Evolutionary conservation across 2,113 vertebrate genomes (phyloP).

Genomic region (western clawed frog (Xenopus tropicalis)): UCB_Xtro_10.0 CM004450.2:85711001-85711500

Average conservation of each 20-base stretch:
- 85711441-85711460: background rate
- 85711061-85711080: conserved; percentile 48
- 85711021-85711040: conserved; percentile 46
- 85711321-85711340: background rate
- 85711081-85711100: conserved; percentile 16
- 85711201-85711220: conserved; percentile 1
- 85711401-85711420: background rate
- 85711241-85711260: background rate
- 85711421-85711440: background rate
- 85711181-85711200: conserved; percentile 47
- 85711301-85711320: background rate
- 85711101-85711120: conserved; percentile 27
- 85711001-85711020: conserved; percentile 54
- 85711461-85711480: conserved; percentile 23
- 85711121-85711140: conserved; percentile 12
- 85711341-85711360: background rate
- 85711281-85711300: background rate
- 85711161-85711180: conserved; percentile 29
- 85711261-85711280: background rate
- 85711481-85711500: too few relatives aligned
- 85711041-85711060: conserved; percentile 50
- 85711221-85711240: background rate
- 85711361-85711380: background rate
- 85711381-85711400: background rate
- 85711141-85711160: conserved; percentile 39